phyloP scores from a whole-genome alignment of 2,113 vertebrate species.

The Piaya cayana region DNA sequence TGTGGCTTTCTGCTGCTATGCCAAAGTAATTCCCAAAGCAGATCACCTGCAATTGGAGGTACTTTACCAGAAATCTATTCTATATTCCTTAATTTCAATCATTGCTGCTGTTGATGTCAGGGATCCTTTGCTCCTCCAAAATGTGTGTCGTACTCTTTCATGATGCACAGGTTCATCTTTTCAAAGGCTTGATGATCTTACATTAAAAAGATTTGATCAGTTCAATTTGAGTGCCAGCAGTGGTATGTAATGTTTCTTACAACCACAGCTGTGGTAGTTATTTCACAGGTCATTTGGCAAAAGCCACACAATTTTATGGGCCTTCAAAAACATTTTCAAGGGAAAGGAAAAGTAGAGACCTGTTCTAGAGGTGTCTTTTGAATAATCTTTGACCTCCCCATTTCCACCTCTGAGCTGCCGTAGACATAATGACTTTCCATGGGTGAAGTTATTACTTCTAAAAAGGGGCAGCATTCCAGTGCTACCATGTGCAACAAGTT shows the following conservation, averaged over 20 bases:
- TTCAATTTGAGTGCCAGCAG: neutral
- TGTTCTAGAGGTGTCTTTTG: neutral
- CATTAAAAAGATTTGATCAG: neutral
- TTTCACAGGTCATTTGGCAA: conserved; percentile 47
- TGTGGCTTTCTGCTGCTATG: neutral
- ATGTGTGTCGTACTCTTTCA: neutral
- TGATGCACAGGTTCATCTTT: neutral
- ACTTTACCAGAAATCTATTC: neutral
- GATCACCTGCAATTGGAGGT: neutral
- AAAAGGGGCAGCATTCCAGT: neutral
- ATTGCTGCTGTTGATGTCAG: neutral
- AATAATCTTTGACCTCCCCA: neutral
- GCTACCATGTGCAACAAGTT: conserved; percentile 34
- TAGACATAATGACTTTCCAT: neutral
- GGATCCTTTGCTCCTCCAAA: neutral
- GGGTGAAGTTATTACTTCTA: conserved; percentile 8
- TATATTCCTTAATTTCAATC: neutral
- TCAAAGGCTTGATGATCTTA: neutral
- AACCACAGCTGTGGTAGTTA: neutral
- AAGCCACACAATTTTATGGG: neutral
- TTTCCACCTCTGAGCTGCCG: neutral
- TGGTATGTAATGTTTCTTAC: neutral
- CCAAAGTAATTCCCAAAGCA: neutral
- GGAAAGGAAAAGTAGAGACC: neutral
- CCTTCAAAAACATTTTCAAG: conserved; percentile 22